Conservation (phyloP, 2,797 vertebrate species). For the Leucoraja ocellata region DNA sequence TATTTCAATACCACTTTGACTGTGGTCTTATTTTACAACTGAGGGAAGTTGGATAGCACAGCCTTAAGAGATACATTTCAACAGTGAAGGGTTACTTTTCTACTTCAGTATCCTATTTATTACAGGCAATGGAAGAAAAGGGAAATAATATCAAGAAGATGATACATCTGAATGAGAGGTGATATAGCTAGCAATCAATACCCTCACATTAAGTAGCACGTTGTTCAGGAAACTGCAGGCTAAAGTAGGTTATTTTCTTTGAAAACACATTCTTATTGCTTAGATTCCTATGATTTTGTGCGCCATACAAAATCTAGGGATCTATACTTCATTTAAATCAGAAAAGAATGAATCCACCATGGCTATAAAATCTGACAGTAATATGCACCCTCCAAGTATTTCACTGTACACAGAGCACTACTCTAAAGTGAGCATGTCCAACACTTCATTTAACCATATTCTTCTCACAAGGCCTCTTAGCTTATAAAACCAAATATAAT, state of each 20-base stretch:
- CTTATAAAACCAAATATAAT: constrained; percentile 31
- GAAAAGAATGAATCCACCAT: not conserved
- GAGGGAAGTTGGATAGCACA: not conserved
- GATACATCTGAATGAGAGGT: not conserved
- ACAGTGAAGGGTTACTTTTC: not conserved
- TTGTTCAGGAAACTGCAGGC: not conserved
- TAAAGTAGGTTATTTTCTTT: not conserved
- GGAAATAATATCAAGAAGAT: not conserved
- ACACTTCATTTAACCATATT: not conserved
- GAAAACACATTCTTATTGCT: not conserved
- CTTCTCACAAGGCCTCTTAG: constrained; percentile 4
- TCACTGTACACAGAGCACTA: not conserved
- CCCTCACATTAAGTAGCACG: not conserved
- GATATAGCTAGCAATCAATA: not conserved
- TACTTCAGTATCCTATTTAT: not conserved
- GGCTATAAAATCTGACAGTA: not conserved
- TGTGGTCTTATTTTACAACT: not conserved
- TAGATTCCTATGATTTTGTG: not conserved
- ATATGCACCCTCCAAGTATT: too few species aligned
- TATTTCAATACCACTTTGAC: not conserved
- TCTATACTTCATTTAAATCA: not conserved
- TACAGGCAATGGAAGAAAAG: not conserved
- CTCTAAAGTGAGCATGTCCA: constrained; percentile 19
- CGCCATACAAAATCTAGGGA: not conserved
- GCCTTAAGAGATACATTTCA: not conserved